phyloP scores from a whole-genome alignment of 2,797 vertebrate species.

The Falco peregrinus region DNA sequence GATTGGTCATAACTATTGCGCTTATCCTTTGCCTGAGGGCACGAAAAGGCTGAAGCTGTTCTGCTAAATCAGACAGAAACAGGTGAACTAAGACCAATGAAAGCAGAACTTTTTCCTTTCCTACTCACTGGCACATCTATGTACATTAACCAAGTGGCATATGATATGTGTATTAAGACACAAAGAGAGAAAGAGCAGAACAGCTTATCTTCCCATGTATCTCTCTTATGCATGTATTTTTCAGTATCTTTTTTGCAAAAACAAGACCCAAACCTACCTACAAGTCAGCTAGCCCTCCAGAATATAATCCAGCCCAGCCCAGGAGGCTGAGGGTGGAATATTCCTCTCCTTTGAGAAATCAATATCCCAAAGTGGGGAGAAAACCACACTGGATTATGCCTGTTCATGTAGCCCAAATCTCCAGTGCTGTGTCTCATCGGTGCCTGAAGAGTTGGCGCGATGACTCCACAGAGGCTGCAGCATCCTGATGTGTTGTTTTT shows the following conservation, averaged over 20 bases:
- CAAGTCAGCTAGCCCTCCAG: not conserved
- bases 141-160: not conserved
- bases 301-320: not conserved
- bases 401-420: not conserved
- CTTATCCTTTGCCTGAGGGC: constrained; percentile 3
- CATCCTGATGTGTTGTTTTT: constrained; percentile 3
- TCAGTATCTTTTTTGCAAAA: not conserved
- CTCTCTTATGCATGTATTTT: not conserved
- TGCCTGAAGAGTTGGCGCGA: rapidly evolving
- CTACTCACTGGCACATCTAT: not conserved
- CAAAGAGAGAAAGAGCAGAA: not conserved
- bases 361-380: not conserved
- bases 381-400: not conserved
- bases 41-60: not conserved
- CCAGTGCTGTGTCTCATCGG: not conserved
- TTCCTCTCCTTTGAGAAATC: not conserved
- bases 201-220: not conserved
- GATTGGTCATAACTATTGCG: constrained; percentile 50
- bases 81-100: constrained; percentile 29
- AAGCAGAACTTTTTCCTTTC: constrained; percentile 9
- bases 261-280: not conserved
- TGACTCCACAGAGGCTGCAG: not conserved
- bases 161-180: not conserved
- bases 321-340: not conserved
- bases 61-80: constrained; percentile 45